Conservation (phyloP, 1,140 invertebrate species). For the Ephestia elutella region DNA sequence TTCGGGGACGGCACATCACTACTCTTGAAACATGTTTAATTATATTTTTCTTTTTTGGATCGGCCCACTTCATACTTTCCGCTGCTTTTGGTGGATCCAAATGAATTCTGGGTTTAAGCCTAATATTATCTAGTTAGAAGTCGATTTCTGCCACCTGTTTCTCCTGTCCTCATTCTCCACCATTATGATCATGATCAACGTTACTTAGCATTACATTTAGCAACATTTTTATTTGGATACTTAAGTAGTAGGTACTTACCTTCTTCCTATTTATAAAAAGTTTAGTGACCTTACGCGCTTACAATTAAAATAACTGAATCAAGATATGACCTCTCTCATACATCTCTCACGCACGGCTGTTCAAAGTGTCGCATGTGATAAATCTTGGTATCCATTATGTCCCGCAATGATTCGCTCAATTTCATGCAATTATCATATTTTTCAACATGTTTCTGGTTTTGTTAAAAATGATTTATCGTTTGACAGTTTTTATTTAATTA, state of each 20-base stretch:
- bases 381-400: neutral
- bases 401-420: neutral
- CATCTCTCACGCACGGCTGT: neutral
- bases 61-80: too few relatives aligned
- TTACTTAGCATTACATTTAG: too few relatives aligned
- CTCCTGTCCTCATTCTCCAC: too few relatives aligned
- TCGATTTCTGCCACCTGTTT: too few relatives aligned
- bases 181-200: too few relatives aligned
- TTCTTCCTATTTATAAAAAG: neutral
- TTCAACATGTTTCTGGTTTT: neutral
- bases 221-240: neutral
- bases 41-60: too few relatives aligned
- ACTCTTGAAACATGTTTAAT: too few relatives aligned
- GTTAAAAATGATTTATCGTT: neutral
- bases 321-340: neutral
- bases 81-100: too few relatives aligned
- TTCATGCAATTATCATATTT: neutral
- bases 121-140: too few relatives aligned
- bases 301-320: neutral
- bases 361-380: neutral
- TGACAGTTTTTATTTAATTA: neutral
- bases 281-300: neutral
- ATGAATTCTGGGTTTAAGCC: too few relatives aligned
- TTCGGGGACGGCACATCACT: too few relatives aligned
- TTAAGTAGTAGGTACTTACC: neutral